A percentile compares a stretch with the other conserved stretches of the same genome.
phyloP scores from a whole-genome alignment of 2,797 vertebrate genomes.

The Triplophysa bombifrons region DNA sequence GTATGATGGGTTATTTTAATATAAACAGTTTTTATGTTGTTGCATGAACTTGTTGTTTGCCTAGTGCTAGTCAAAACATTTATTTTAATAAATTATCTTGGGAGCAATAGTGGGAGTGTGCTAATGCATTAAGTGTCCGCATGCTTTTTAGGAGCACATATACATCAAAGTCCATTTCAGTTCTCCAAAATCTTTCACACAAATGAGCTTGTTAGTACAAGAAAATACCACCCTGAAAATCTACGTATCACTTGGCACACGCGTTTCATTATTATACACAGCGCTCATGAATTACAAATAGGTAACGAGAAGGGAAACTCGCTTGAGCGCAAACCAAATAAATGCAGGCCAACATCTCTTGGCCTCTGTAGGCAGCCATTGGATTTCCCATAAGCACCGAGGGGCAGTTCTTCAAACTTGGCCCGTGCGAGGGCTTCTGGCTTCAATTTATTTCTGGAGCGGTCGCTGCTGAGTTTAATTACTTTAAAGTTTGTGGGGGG shows the following conservation, averaged over 20 bases:
- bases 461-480: conserved; percentile 78
- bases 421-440: conserved; percentile 77
- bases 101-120: no score
- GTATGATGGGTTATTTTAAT: not conserved
- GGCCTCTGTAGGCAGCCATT: conserved; percentile 57
- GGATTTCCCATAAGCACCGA: conserved; percentile 76
- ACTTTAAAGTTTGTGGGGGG: conserved; percentile 59
- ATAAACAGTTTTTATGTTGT: no score
- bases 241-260: not conserved
- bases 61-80: no score
- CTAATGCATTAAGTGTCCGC: no score
- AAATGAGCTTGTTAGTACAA: not conserved
- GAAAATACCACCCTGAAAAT: not conserved
- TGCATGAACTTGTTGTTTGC: no score
- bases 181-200: not conserved
- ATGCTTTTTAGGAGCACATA: no score
- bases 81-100: no score
- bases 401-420: conserved; percentile 77
- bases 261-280: not conserved
- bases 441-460: conserved; percentile 86
- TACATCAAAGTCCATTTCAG: not conserved
- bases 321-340: conserved; percentile 58
- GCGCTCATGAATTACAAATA: conserved; percentile 37
- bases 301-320: conserved; percentile 35
- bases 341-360: conserved; percentile 53